Evolutionary conservation across 2,797 vertebrate genomes (phyloP), one percentile per base, ranked within the genome.

Genomic region (Chrosomus eos): DNA sequence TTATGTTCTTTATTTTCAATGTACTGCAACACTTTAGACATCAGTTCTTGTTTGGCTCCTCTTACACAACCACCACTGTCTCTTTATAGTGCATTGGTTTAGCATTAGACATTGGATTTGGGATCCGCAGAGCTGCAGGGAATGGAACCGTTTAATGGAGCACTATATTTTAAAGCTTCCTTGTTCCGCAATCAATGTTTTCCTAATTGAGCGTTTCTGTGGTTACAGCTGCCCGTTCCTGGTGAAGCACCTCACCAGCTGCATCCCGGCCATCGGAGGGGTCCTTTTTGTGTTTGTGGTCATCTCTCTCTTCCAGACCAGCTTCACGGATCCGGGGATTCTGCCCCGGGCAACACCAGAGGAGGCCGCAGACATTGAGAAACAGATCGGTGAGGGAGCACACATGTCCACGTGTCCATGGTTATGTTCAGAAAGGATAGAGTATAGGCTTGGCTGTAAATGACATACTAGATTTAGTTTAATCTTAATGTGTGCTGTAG

Each of bases 271-370:
- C 78, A 96, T 99, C 0, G 97, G 96, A 19, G 97, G 95, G 77
- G 13, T 97, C 88, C 96, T 99, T 55, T 97, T 98, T 93, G 94
- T 97, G 83, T 98, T 99, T 66, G 98, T 98, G 92, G 90, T 98
- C 94, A 95, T 97, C 94, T 97, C 96, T 76, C 93, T 99, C 89
- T 96, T 99, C 40, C 98, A 97, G 92, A 99, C 98, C 2, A 98
- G 97, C 90, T 97, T 98, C 95, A 96, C 95, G 0, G 98, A 99
- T 92, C 98, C 97, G 0, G 97, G 98, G 2, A 99, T 99, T 92
- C 94, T 98, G 87, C 98, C 98, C 86, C 94, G 98, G 90, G 97
- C 98, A n/a, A 97, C 97, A 0, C 94, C 96, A 0, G 97, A 97
- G 1, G 98, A 99, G 92, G 98, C 97, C 0, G 96, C 97, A 0